Evolutionary conservation across 2,113 vertebrate genomes (phyloP), one percentile per base, ranked within the genome.

Genomic region (Pseudopipra pipra): DNA sequence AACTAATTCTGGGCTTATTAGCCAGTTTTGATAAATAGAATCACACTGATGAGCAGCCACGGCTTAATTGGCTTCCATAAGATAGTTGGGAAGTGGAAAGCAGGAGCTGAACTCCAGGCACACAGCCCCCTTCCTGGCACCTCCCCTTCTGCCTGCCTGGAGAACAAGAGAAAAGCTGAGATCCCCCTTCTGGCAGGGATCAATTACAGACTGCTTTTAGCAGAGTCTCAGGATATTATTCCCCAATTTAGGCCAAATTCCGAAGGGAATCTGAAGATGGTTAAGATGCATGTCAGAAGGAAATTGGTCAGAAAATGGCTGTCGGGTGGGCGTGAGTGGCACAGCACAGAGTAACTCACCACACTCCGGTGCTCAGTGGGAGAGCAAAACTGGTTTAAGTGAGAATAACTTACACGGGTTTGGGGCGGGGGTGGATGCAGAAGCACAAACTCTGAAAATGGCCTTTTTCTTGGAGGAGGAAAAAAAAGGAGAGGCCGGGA

Each of bases 231-330:
- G 55, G 18, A 19, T 37, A 22, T 62, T 77, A 28, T 67, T 91
- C 67, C 77, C 65, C 70, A 75, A 1, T 81, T 90, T 52, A 80
- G 88, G 41, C 70, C 79, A 72, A 80, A 81, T 72, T 67, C 59
- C 37, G 44, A 58, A 85, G 80, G 43, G 79, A 66, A 22, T 67
- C 55, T 76, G 78, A 66, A 85, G 91, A 85, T 18, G 81, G 91
- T 47, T 85, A 44, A 79, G 86, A 81, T 55, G n/a, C 51, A 7
- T 87, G 66, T 90, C 93, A 93, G 85, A 71, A 93, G 86, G 93
- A 94, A 94, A 82, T 76, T 92, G 94, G 85, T 96, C 91, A 95
- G 94, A 91, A 95, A 95, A 90, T 87, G 93, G 80, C 7, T 94
- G 83, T 58, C 0, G 9, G 89, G 96, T 96, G 66, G 94, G 94